Conservation (phyloP, 2,888 invertebrate genomes). For the Caenorhabditis sinica region DNA sequence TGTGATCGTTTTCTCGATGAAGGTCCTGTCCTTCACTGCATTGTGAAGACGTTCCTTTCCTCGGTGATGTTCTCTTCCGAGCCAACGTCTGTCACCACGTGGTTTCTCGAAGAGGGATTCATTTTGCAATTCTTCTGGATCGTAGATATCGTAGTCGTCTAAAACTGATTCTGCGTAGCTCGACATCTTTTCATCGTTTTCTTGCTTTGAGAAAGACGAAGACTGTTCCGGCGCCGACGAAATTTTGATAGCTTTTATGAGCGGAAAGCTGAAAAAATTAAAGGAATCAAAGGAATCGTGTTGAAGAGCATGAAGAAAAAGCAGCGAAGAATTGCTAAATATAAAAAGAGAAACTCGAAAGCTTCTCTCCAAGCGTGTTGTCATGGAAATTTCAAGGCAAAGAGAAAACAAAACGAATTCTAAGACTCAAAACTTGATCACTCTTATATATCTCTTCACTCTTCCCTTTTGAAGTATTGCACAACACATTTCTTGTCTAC, state of each 20-base stretch:
- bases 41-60: slow-evolving; percentile 46
- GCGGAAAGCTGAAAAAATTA: slow-evolving; percentile 1
- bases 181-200: neutral
- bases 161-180: neutral
- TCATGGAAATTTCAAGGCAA: slow-evolving; percentile 14
- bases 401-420: neutral
- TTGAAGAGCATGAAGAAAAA: neutral
- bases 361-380: too few relatives aligned
- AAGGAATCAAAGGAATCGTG: neutral
- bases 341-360: too few relatives aligned
- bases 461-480: slow-evolving; percentile 49
- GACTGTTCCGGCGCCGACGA: neutral
- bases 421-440: neutral
- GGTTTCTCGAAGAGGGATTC: slow-evolving; percentile 38
- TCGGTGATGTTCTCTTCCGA: slow-evolving; percentile 34
- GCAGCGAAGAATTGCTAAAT: neutral
- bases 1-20: slow-evolving; percentile 38
- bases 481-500: slow-evolving; percentile 31
- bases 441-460: slow-evolving; percentile 19
- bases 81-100: slow-evolving; percentile 51
- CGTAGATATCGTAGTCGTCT: neutral
- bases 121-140: slow-evolving; percentile 3
- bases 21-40: slow-evolving; percentile 33
- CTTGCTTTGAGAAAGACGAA: neutral
- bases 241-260: neutral